Base-by-base conservation (phyloP, 2,888 invertebrate species). In the Brenthis ino region DNA sequence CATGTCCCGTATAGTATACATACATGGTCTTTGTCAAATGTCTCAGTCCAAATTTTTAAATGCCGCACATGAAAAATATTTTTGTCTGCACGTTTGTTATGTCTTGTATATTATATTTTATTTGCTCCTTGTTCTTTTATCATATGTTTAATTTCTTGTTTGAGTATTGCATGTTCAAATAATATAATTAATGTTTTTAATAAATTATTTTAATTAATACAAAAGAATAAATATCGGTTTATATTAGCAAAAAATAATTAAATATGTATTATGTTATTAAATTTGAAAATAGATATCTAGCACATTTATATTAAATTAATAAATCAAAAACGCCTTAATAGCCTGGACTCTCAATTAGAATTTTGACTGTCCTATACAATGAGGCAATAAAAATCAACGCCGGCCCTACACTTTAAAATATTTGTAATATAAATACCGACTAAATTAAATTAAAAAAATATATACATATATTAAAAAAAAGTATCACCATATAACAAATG, bases 81-180 rank as follows among this genome's bases (percentile, higher is more conserved):
- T 33, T 58, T 68, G 60, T 51, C 54, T 56, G 69, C 61, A 65
- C 56, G 69, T 56, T 13, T 64, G 20, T 43, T 43, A 68, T 64
- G 67, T 77, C 58, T 54, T 43, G 16, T 68, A 58, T 53, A 67
- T 65, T 71, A 50, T 56, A 20, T 69, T 43, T 69, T 54, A 69
- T 83, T 85, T 84, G 85, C 84, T 80, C 79, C 77, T 8, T 8
- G 11, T 43, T 43, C 64, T 60, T 75, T 57, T 74, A 16, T 20
- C 20, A 63, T 37, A 13, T 80, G 78, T 83, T 71, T 82, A 85
- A 88, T 90, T 89, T 90, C 88, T 78, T 88, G 89, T 91, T 91
- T 90, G 90, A 86, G 89, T 82, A 74, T 71, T 75, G 89, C 89
- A 89, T 88, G 85, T 61, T 77, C 28, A 60, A 68, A 65, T 70